These are phyloP conservation scores for Tetramorium alpestre DNA, from an alignment of 1,140 invertebrate genomes.

Conservation along the genomic window DNA sequence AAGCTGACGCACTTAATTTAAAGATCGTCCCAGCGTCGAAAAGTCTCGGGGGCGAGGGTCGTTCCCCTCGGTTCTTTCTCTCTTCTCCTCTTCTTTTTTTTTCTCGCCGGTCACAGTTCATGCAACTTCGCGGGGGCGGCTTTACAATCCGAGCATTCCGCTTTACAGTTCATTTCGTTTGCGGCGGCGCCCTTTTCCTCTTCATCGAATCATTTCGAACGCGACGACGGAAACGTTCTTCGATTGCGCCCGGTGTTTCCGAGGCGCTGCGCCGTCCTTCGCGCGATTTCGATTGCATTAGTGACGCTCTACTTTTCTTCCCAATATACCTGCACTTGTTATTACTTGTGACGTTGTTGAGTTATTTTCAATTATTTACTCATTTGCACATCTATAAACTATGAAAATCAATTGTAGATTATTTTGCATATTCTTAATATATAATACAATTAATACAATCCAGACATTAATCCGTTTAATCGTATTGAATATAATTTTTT, in stretches of 20 bases:
- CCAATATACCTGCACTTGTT: neutral
- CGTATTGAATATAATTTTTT: neutral
- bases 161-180: conserved; percentile 83
- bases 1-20: conserved; percentile 84
- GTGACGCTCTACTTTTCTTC: neutral
- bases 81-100: neutral
- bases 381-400: neutral
- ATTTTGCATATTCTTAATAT: neutral
- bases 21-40: conserved; percentile 77
- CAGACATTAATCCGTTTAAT: neutral
- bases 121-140: conserved; percentile 53
- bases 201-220: conserved; percentile 50
- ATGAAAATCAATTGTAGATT: neutral
- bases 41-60: conserved; percentile 65
- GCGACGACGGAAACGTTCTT: conserved; percentile 13
- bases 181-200: conserved; percentile 43
- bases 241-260: conserved; percentile 18
- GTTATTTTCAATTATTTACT: neutral
- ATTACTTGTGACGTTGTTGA: neutral
- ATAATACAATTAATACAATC: neutral
- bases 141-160: conserved; percentile 82
- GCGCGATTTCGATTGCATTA: conserved; percentile 28
- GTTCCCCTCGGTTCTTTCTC: conserved; percentile 19
- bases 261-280: conserved; percentile 5
- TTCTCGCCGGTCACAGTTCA: conserved; percentile 53